These are phyloP conservation scores for Gymnothorax javanicus DNA, from an alignment of 2,797 vertebrate species.

Conservation along the genomic window DNA sequence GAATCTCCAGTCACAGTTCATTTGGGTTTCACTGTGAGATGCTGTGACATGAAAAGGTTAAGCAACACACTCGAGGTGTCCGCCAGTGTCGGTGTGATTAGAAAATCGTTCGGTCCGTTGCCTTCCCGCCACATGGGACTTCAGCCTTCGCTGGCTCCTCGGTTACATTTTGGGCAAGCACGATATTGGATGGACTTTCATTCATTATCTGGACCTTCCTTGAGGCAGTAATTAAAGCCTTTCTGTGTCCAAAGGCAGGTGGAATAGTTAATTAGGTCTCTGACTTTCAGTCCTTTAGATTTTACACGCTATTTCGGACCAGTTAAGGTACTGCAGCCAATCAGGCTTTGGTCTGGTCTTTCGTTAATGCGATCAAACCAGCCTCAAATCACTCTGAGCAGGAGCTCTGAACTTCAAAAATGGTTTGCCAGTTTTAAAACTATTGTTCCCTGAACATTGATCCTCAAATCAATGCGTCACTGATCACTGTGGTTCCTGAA, in stretches of 20 bases:
- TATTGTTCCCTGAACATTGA: neutral
- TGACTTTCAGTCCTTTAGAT: neutral
- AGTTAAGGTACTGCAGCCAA: neutral
- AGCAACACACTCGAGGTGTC: neutral
- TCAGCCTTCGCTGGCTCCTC: neutral
- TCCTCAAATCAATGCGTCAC: neutral
- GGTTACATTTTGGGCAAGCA: neutral
- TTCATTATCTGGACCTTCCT: conserved; percentile 1
- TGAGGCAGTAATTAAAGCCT: neutral
- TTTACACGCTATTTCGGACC: neutral
- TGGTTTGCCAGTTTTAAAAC: neutral
- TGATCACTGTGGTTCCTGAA: neutral
- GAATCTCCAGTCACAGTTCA: neutral
- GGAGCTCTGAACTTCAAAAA: too few species aligned
- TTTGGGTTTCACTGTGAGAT: conserved; percentile 14
- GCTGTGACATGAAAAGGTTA: neutral
- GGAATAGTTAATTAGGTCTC: conserved; percentile 12
- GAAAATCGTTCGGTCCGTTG: neutral
- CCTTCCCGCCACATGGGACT: neutral
- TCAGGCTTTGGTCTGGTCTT: neutral
- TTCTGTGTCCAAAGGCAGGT: neutral
- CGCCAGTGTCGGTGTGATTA: neutral
- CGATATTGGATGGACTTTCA: neutral
- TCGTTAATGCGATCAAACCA: neutral
- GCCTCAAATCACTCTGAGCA: too few species aligned